These are phyloP conservation scores for Dromococcyx pavoninus DNA, from an alignment of 2,797 vertebrate species.

Conservation along the genomic window DNA sequence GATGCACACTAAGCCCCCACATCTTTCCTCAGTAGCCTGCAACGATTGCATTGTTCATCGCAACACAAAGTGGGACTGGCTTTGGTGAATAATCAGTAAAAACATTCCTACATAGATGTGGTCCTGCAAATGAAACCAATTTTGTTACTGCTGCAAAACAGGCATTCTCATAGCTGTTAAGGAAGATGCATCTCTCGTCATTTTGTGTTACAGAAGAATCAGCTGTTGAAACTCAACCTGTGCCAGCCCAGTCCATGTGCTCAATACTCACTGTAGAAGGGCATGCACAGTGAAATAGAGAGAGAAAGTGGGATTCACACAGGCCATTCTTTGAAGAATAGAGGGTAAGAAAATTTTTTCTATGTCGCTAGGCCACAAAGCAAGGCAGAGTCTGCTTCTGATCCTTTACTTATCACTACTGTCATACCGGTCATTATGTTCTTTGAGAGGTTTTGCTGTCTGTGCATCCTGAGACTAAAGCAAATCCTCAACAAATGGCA, in stretches of 20 bases:
- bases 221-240: not conserved
- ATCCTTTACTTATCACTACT: not conserved
- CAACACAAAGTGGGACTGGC: not conserved
- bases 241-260: not conserved
- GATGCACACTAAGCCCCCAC: fast-evolving
- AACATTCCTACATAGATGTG: not conserved
- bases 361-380: not conserved
- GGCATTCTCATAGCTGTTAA: not conserved
- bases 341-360: not conserved
- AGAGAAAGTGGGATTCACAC: not conserved
- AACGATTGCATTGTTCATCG: fast-evolving
- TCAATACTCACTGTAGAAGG: not conserved
- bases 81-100: not conserved
- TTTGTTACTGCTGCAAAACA: not conserved
- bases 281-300: not conserved
- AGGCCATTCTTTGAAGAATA: not conserved
- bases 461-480: not conserved
- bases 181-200: not conserved
- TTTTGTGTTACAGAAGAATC: not conserved
- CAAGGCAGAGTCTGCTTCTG: not conserved
- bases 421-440: not conserved
- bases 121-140: not conserved
- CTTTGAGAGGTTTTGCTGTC: not conserved
- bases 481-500: not conserved
- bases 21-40: not conserved